Conservation (phyloP, 1,140 invertebrate species). For the Popillia japonica region DNA sequence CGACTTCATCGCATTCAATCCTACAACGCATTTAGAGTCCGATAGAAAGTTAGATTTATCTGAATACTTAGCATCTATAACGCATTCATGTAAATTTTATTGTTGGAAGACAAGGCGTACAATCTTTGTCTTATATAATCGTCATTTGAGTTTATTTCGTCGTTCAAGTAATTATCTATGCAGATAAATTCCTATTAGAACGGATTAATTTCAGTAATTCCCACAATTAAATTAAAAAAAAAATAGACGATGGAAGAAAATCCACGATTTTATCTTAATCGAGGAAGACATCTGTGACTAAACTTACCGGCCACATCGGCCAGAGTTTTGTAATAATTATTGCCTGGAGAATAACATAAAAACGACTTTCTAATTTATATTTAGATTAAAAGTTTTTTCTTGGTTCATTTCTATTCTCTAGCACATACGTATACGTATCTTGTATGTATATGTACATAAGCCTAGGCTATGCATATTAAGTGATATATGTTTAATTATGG, state of each 20-base stretch:
- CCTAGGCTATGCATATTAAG: constrained; percentile 5
- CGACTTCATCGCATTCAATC: too few relatives aligned
- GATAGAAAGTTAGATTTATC: neutral
- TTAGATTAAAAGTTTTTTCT: constrained; percentile 13
- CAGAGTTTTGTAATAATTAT: constrained; percentile 23
- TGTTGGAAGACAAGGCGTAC: neutral
- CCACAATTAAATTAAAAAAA: constrained; percentile 15
- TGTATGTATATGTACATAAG: too few relatives aligned
- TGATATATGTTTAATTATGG: constrained; percentile 18
- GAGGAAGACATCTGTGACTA: constrained; percentile 21
- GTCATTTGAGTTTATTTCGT: constrained; percentile 22
- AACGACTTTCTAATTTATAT: constrained; percentile 31
- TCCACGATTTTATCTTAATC: constrained; percentile 24
- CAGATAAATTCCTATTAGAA: constrained; percentile 14
- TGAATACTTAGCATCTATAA: neutral
- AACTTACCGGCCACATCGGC: neutral
- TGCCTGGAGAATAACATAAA: neutral
- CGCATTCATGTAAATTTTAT: constrained; percentile 3
- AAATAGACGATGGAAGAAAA: neutral
- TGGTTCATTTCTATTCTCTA: neutral
- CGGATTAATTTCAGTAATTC: constrained; percentile 25
- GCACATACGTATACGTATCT: neutral
- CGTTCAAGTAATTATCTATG: constrained; percentile 2
- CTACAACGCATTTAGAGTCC: neutral
- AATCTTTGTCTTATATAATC: constrained; percentile 22